Conservation (phyloP, 1,140 invertebrate species). For the Bombus waltoni region DNA sequence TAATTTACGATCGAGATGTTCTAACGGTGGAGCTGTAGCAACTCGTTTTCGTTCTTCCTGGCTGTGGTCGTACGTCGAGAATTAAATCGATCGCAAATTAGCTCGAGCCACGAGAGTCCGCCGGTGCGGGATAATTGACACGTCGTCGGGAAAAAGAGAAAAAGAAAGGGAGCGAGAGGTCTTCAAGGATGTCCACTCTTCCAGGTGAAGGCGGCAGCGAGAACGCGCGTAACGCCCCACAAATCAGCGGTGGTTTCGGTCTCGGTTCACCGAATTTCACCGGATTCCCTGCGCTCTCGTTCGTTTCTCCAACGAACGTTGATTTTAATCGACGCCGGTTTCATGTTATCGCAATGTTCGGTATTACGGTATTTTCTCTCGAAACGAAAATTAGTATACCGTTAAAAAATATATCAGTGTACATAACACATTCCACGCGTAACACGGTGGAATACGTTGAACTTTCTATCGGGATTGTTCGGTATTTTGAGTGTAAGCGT, state of each 20-base stretch:
- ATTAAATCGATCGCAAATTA: constrained; percentile 58
- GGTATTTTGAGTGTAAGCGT: not conserved
- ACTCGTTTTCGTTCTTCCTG: constrained; percentile 1
- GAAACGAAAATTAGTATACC: not conserved
- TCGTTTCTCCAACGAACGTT: constrained; percentile 29
- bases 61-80: not conserved
- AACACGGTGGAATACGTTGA: not conserved
- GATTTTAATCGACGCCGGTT: not conserved
- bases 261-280: constrained; percentile 68
- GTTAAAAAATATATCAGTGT: not conserved
- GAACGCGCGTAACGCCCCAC: constrained; percentile 61
- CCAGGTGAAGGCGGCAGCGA: constrained; percentile 62
- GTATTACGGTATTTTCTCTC: constrained; percentile 14
- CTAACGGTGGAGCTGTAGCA: not conserved
- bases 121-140: constrained; percentile 54
- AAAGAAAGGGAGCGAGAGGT: constrained; percentile 58
- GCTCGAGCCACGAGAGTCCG: constrained; percentile 46
- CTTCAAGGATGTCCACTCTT: constrained; percentile 70
- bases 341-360: not conserved
- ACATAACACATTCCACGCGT: not conserved
- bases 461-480: not conserved
- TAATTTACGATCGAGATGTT: constrained; percentile 35
- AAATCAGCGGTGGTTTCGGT: constrained; percentile 59
- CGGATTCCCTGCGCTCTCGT: constrained; percentile 44
- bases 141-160: constrained; percentile 39